Evolutionary conservation across 2,113 vertebrate genomes (phyloP).

Genomic region (Brachionichthys hirsutus): DNA sequence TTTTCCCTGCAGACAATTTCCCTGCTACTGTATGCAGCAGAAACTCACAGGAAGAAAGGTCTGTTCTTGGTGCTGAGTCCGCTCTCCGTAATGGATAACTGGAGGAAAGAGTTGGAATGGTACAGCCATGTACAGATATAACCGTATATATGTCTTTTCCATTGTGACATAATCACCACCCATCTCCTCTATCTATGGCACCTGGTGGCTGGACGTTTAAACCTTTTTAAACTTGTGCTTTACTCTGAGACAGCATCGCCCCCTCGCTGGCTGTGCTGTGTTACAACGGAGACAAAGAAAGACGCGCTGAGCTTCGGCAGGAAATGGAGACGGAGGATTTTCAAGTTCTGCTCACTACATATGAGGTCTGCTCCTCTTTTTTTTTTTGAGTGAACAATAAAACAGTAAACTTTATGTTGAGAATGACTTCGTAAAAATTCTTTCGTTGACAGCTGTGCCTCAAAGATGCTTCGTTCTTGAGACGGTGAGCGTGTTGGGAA

Average conservation of each 20-base stretch:
- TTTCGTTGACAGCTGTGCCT: conserved; percentile 84
- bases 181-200: no score
- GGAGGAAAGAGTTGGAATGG: conserved; percentile 86
- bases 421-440: neutral
- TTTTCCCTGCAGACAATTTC: conserved; percentile 81
- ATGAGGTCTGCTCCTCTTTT: conserved; percentile 78
- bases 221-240: neutral
- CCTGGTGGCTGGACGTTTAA: no score
- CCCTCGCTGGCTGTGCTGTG: conserved; percentile 80
- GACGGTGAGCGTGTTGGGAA: conserved; percentile 79
- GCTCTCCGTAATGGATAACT: conserved; percentile 88
- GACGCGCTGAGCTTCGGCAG: conserved; percentile 78
- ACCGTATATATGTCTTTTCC: neutral
- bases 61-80: conserved; percentile 89
- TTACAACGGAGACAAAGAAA: conserved; percentile 85
- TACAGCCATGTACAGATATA: conserved; percentile 35
- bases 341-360: conserved; percentile 85
- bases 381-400: neutral
- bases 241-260: conserved; percentile 77
- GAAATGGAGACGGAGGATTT: conserved; percentile 60
- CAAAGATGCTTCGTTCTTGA: conserved; percentile 85
- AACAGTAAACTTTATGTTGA: neutral
- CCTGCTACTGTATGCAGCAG: conserved; percentile 82
- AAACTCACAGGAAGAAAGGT: conserved; percentile 71
- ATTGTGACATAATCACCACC: neutral